These are phyloP conservation scores for Silurus asotus DNA, from an alignment of 2,113 vertebrate genomes.

Conservation along the genomic window DNA sequence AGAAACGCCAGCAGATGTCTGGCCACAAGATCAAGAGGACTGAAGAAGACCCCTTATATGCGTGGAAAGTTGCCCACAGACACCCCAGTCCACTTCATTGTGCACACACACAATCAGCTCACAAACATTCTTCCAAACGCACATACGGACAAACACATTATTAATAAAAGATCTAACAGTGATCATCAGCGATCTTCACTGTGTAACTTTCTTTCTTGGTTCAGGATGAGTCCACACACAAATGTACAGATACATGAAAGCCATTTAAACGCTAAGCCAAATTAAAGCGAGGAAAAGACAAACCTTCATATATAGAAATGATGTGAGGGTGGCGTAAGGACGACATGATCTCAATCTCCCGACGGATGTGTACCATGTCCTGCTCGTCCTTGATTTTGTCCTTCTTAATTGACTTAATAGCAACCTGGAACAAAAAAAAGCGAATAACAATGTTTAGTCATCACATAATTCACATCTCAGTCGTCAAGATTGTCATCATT, in stretches of 20 bases:
- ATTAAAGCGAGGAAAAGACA: constrained; percentile 53
- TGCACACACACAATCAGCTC: constrained; percentile 22
- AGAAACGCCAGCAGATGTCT: constrained; percentile 76
- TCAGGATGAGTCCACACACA: constrained; percentile 14
- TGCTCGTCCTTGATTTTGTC: constrained; percentile 99
- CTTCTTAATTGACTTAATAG: constrained; percentile 98
- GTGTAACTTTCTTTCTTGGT: constrained; percentile 4
- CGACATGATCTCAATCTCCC: constrained; percentile 99
- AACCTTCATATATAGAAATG: constrained; percentile 99
- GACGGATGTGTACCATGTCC: constrained; percentile 98
- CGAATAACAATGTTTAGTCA: background rate
- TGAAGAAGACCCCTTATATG: constrained; percentile 70
- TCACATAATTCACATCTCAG: background rate
- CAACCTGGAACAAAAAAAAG: constrained; percentile 78
- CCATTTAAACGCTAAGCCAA: background rate
- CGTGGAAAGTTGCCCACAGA: constrained; percentile 66
- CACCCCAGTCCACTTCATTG: constrained; percentile 49
- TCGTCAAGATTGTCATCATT: background rate
- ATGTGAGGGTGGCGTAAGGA: constrained; percentile 98
- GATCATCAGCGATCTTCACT: constrained; percentile 59
- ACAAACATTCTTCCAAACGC: constrained; percentile 40
- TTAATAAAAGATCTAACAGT: constrained; percentile 61
- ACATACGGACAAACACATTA: constrained; percentile 61
- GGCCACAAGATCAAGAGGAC: constrained; percentile 72
- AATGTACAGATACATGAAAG: background rate